A percentile compares a stretch with the other conserved stretches of the same genome.
phyloP scores from a whole-genome alignment of 2,797 vertebrate genomes.

The Cryptoprocta ferox region DNA sequence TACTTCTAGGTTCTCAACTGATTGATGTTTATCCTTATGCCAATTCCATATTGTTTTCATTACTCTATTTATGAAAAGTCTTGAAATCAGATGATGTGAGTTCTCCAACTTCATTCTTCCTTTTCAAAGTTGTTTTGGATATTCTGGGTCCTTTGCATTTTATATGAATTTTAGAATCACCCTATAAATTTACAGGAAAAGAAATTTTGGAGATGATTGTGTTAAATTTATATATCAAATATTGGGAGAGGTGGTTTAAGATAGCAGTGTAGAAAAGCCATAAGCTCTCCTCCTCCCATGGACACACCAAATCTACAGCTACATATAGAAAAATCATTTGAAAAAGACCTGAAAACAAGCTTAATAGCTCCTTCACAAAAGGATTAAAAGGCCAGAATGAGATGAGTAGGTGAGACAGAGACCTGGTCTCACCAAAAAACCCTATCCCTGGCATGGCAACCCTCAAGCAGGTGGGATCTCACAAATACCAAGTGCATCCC shows the following conservation, averaged over 20 bases:
- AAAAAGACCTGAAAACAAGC: background rate
- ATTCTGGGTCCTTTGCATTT: background rate
- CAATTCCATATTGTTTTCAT: background rate
- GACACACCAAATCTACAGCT: background rate
- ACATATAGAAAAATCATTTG: background rate
- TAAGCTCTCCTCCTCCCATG: background rate
- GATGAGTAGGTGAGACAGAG: background rate
- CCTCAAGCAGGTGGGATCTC: background rate
- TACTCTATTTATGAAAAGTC: background rate
- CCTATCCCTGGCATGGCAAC: background rate
- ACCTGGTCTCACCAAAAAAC: background rate
- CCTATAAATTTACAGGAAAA: background rate
- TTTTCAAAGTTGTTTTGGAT: background rate
- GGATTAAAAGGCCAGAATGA: background rate
- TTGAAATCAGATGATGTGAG: conserved; percentile 1
- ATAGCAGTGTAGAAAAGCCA: background rate
- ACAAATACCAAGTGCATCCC: background rate
- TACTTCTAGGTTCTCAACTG: background rate
- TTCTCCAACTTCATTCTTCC: background rate
- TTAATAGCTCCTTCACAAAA: background rate
- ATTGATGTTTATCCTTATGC: background rate
- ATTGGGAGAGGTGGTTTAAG: background rate
- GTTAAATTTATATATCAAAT: background rate
- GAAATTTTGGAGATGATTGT: background rate
- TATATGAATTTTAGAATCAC: conserved; percentile 34